Evolutionary conservation across 2,888 invertebrate species (phyloP), one percentile per base, ranked within the genome.

Genomic region (Conchocele bisecta): DNA sequence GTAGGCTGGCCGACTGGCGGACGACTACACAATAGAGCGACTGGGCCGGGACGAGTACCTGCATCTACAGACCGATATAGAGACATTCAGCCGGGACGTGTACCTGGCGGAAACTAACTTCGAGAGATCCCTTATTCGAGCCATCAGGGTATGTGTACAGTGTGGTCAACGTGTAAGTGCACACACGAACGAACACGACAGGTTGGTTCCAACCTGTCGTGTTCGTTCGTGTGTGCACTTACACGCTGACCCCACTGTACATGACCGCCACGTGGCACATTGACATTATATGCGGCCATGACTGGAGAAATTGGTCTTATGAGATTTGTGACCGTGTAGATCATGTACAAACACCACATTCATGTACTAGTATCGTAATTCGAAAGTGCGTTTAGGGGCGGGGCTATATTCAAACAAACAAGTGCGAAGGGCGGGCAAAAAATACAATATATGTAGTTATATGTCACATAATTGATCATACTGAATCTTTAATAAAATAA

Each of bases 81-180:
- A 71, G n/a, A 78, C 81, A 15, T 81, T 84, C 42, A 82, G 81
- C 33, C 76, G 85, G 63, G 84, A 86, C 44, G 83, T 86, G 9
- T 87, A 84, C 53, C 75, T 86, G 4, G 76, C 79, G 20, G 82
- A 82, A 53, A 84, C 85, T 11, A 79, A 85, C 56, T 86, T 86
- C 50, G 79, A 84, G 48, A 65, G 79, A 39, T 60, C 75, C 5
- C 78, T 86, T 22, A 42, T 61, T 11, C 60, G 59, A 35, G 83
- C 83, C 9, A 77, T 86, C 29, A 78, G 67, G 79, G 86, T 86
- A 60, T 60, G 63, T 50, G 29, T 2, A 9, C 35, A 26, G 26
- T 11, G 13, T 35, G 13, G 13, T 11, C n/a, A 13, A 35, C n/a
- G 13, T 11, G 13, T 35, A 35, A 35, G n/a, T n/a, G n/a, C n/a